phyloP scores from a whole-genome alignment of 2,888 invertebrate species.

The Drosophila nr. perissopoda region DNA sequence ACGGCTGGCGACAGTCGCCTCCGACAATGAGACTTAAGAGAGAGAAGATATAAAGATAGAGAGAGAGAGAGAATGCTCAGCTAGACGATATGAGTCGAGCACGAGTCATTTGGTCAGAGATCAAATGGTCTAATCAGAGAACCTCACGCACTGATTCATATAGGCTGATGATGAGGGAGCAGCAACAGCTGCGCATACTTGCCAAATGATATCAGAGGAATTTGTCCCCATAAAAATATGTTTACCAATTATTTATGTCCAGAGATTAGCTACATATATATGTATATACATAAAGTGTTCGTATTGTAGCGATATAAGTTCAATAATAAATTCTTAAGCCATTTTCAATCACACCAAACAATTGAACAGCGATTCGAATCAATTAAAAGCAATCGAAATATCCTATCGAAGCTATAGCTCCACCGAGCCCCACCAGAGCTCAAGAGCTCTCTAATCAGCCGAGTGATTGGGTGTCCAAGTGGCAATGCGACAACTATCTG shows the following conservation, averaged over 20 bases:
- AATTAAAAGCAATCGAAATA: constrained; percentile 81
- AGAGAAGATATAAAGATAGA: neutral
- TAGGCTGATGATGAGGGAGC: constrained; percentile 26
- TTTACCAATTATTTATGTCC: constrained; percentile 11
- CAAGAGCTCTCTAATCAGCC: constrained; percentile 52
- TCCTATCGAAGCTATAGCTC: constrained; percentile 64
- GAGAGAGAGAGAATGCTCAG: neutral
- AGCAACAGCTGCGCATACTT: constrained; percentile 55
- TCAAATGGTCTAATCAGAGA: constrained; percentile 70
- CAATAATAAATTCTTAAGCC: constrained; percentile 74
- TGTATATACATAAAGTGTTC: constrained; percentile 15
- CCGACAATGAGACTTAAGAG: constrained; percentile 23
- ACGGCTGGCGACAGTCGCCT: constrained; percentile 35
- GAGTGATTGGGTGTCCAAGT: constrained; percentile 31
- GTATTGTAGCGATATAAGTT: constrained; percentile 65
- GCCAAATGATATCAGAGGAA: constrained; percentile 64
- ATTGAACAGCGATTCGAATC: constrained; percentile 79
- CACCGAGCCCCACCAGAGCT: constrained; percentile 7
- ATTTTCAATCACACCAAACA: constrained; percentile 82
- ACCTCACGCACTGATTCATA: constrained; percentile 75
- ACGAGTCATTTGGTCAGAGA: constrained; percentile 55
- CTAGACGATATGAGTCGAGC: constrained; percentile 31
- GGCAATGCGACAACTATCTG: constrained; percentile 43
- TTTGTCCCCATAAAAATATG: constrained; percentile 10
- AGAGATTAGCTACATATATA: constrained; percentile 12